These are phyloP conservation scores for Pinna nobilis DNA, from an alignment of 1,140 invertebrate species.

Conservation along the genomic window DNA sequence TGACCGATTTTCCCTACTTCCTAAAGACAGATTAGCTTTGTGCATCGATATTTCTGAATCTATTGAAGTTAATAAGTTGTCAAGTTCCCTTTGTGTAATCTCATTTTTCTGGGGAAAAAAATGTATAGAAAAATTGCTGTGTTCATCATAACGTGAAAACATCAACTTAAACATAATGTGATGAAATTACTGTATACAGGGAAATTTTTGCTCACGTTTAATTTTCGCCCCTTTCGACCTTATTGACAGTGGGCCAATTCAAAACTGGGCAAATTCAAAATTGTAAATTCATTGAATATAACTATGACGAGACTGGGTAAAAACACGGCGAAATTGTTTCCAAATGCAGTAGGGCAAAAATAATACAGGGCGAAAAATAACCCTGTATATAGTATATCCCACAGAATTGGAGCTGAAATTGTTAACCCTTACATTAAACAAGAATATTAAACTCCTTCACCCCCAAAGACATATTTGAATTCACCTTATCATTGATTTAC, in stretches of 20 bases:
- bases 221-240: too few species aligned
- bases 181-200: background rate
- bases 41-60: slow-evolving; percentile 44
- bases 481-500: too few species aligned
- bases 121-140: background rate
- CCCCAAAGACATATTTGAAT: too few species aligned
- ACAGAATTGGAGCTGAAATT: too few species aligned
- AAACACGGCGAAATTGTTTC: too few species aligned
- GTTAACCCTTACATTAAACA: too few species aligned
- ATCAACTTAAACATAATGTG: background rate
- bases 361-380: too few species aligned
- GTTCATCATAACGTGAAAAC: background rate
- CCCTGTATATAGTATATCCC: too few species aligned
- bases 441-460: too few species aligned
- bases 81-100: slow-evolving; percentile 32
- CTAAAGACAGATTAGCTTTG: slow-evolving; percentile 34
- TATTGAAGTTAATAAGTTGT: slow-evolving; percentile 31
- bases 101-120: slow-evolving; percentile 19
- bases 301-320: too few species aligned
- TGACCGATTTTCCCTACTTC: slow-evolving; percentile 19
- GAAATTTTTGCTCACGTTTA: background rate
- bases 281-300: too few species aligned
- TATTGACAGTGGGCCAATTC: background rate
- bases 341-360: too few species aligned
- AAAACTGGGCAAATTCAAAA: background rate